A percentile compares a stretch with the other conserved stretches of the same genome.
phyloP scores from a whole-genome alignment of 2,797 vertebrate species.

The Sciurus vulgaris region DNA sequence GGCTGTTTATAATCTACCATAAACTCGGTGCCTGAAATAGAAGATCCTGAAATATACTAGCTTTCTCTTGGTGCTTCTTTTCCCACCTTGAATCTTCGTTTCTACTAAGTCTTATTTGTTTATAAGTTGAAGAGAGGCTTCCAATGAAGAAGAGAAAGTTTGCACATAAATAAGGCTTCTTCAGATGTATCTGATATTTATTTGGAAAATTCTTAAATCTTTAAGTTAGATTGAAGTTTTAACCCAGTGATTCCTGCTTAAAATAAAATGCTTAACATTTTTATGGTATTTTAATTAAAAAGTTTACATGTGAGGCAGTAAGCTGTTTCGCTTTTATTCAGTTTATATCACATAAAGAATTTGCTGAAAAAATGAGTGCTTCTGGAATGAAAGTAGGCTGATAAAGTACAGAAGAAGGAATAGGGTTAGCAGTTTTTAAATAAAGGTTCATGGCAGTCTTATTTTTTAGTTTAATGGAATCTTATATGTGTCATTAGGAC shows the following conservation, averaged over 20 bases:
- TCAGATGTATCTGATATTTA: not conserved
- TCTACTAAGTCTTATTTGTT: conserved; percentile 49
- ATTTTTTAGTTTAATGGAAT: conserved; percentile 31
- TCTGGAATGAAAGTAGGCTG: conserved; percentile 46
- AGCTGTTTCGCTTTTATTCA: conserved; percentile 19
- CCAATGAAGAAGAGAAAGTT: not conserved
- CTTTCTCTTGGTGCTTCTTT: conserved; percentile 22
- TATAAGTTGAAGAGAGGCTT: conserved; percentile 17
- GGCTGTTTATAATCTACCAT: conserved; percentile 12
- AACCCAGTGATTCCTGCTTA: not conserved
- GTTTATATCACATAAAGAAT: conserved; percentile 5
- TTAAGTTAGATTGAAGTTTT: conserved; percentile 51
- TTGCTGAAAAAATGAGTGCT: conserved; percentile 29
- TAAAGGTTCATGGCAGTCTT: not conserved
- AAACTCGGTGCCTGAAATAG: not conserved
- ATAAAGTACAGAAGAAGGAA: conserved; percentile 28
- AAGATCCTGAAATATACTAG: not conserved
- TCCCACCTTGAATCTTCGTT: not conserved
- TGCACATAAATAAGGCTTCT: not conserved
- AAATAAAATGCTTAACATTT: conserved; percentile 30
- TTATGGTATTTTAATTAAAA: conserved; percentile 51
- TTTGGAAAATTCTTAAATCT: conserved; percentile 40
- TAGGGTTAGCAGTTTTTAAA: conserved; percentile 28
- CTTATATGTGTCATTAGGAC: not conserved
- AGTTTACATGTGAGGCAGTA: conserved; percentile 14